A percentile compares a stretch with the other conserved stretches of the same genome.
Evolutionary conservation across 2,113 vertebrate species (phyloP).

Genomic region (Tyto alba): DNA sequence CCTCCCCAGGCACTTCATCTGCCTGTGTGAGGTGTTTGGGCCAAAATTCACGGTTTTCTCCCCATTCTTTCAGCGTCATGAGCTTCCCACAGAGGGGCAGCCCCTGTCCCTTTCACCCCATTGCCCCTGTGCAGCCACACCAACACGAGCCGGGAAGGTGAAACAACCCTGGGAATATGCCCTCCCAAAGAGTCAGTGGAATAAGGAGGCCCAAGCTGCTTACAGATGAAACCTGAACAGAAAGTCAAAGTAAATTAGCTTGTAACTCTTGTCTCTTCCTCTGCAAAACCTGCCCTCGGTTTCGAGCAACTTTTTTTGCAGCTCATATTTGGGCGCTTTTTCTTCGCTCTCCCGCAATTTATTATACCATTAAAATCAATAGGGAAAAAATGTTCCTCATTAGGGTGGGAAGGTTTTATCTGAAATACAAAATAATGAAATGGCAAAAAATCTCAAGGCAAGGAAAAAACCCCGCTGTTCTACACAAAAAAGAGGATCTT

Average conservation of each 20-base stretch:
- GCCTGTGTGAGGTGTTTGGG: accelerated
- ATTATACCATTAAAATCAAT: constrained; percentile 27
- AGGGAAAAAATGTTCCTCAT: constrained; percentile 14
- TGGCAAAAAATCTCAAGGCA: constrained; percentile 22
- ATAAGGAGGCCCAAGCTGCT: neutral
- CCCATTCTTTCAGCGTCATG: neutral
- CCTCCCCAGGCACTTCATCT: neutral
- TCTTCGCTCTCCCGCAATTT: neutral
- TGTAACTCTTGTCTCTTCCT: constrained; percentile 5
- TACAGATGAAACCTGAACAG: neutral
- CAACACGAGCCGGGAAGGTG: neutral
- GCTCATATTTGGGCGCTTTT: constrained; percentile 12
- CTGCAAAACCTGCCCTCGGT: neutral
- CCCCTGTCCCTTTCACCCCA: accelerated
- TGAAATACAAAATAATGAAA: constrained; percentile 26
- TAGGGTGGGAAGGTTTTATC: constrained; percentile 24
- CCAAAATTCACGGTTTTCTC: neutral
- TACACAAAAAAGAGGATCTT: neutral
- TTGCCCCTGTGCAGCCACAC: neutral
- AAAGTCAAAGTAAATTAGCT: neutral
- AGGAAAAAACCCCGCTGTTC: neutral
- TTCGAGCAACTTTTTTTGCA: neutral
- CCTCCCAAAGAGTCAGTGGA: neutral
- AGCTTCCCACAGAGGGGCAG: neutral
- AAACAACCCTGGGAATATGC: neutral